These are phyloP conservation scores for Ceratosolen solmsi DNA, from an alignment of 1,140 invertebrate species.

Conservation along the genomic window DNA sequence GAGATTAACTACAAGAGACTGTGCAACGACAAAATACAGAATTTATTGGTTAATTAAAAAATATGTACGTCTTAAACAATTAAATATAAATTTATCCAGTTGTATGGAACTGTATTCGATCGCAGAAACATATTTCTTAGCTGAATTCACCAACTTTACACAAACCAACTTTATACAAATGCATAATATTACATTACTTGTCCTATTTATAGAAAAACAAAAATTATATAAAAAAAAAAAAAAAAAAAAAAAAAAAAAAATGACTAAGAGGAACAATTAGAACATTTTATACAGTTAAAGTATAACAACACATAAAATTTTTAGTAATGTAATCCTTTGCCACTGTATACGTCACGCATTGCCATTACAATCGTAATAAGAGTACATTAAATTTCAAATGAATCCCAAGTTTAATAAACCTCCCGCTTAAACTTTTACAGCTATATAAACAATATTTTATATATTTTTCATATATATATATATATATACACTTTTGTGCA, in stretches of 20 bases:
- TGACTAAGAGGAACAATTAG: conserved; percentile 1
- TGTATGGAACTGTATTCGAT: neutral
- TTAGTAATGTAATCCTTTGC: neutral
- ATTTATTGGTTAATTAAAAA: neutral
- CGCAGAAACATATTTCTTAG: neutral
- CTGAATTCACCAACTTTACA: too few species aligned
- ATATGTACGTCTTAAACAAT: neutral
- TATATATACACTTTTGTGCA: neutral
- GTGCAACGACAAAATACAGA: neutral
- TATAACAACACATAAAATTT: neutral
- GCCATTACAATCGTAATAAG: neutral
- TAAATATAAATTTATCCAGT: neutral
- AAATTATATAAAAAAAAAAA: too few species aligned
- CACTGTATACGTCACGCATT: neutral
- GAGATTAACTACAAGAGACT: neutral
- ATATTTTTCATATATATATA: too few species aligned
- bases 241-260: too few species aligned
- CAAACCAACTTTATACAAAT: too few species aligned
- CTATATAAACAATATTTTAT: neutral
- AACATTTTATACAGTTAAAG: neutral
- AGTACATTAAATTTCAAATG: neutral
- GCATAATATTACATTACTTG: neutral
- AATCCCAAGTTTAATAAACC: neutral
- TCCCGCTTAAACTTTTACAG: neutral
- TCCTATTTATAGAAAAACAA: too few species aligned